Evolutionary conservation across 2,113 vertebrate species (phyloP), one percentile per base, ranked within the genome.

Genomic region (Rhadina sibilatrix): DNA sequence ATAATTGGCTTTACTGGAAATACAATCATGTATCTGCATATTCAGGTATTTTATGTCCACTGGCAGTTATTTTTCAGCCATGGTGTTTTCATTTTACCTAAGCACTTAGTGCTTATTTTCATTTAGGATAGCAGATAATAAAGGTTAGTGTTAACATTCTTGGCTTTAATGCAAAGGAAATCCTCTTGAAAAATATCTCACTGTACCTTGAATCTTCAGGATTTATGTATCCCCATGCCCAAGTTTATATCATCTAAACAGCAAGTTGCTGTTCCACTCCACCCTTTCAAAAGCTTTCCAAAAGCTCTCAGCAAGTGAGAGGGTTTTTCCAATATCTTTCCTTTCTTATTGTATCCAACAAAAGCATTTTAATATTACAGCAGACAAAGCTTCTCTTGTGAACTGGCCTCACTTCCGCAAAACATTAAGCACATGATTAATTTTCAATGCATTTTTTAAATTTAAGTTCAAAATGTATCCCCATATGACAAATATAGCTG

Each of bases 1-100:
- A 83, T 94, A 94, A 96, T 80, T 93, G 3, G 64, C 72, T 94
- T 95, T 84, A 76, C 94, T 93, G 81, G 69, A 95, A 96, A 86
- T 88, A 88, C 23, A 89, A 90, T 88, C 89, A 87, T 46, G 9
- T 35, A 74, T 83, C 57, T 93, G 54, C 72, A 87, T 93, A 91
- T 95, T 95, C 74, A 77, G 71, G 44, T 83, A 87, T 66, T 93
- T 92, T 95, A 71, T 92, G 46, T 82, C 47, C 50, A 75, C 64
- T 92, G 57, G 83, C 49, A 70, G 88, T 90, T 95, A 61, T 86
- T 96, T 93, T 93, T 95, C 37, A 90, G 23, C 56, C 15, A 2
- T 22, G 33, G 22, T 68, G 37, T 82, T 91, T 95, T 86, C n/a
- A 71, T 87, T 89, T 85, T 74, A 78, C 18, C 75, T 76, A 81